phyloP scores from a whole-genome alignment of 2,113 vertebrate genomes.

The Atrichornis clamosus region DNA sequence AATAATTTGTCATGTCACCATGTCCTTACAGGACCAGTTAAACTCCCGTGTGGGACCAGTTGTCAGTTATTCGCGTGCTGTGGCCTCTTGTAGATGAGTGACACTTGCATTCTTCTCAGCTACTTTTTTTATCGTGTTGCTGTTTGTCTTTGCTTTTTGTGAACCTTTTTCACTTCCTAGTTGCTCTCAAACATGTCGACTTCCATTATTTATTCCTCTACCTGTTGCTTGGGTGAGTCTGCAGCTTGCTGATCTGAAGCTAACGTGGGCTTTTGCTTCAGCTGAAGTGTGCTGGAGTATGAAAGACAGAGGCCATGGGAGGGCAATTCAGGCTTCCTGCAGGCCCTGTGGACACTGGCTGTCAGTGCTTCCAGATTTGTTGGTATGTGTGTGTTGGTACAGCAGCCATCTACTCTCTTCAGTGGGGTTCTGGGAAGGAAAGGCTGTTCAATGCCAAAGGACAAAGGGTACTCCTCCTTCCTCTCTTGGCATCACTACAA shows the following conservation, averaged over 20 bases:
- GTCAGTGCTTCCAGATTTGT: neutral
- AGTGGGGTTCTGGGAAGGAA: neutral
- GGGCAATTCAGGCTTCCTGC: neutral
- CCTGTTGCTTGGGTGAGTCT: neutral
- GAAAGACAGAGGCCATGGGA: neutral
- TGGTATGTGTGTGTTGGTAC: neutral
- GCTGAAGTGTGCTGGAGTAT: neutral
- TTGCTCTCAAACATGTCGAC: neutral
- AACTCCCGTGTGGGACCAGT: neutral
- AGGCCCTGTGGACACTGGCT: neutral
- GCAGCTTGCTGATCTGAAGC: neutral
- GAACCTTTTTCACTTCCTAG: neutral
- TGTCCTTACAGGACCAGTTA: neutral
- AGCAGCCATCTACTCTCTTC: neutral
- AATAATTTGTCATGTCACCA: neutral
- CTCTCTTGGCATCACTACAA: neutral
- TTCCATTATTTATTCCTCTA: neutral
- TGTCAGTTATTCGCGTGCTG: neutral
- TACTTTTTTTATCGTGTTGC: neutral
- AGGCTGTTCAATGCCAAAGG: neutral
- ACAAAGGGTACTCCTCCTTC: neutral
- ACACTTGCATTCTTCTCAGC: neutral
- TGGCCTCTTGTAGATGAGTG: neutral
- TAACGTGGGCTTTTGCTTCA: neutral
- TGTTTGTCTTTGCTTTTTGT: neutral